These are phyloP conservation scores for Ectropis crepuscularia DNA, from an alignment of 2,888 invertebrate species.

Conservation along the genomic window DNA sequence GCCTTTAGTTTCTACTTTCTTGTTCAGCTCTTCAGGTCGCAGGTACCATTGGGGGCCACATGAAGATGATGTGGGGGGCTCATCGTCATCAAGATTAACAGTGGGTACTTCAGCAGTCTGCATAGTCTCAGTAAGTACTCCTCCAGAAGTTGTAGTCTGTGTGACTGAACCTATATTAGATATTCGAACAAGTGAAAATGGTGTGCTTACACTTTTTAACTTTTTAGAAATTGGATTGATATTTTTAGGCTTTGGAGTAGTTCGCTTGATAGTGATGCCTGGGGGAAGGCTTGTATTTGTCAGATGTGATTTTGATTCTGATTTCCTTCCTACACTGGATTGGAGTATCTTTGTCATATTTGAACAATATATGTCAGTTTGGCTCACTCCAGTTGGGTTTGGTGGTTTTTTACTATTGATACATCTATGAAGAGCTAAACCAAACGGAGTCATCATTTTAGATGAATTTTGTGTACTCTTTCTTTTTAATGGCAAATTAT, in stretches of 20 bases:
- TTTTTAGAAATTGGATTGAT: conserved; percentile 7
- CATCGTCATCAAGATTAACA: conserved; percentile 76
- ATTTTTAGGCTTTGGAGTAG: conserved; percentile 26
- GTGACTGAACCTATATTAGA: conserved; percentile 30
- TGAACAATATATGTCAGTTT: neutral
- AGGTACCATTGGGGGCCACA: conserved; percentile 72
- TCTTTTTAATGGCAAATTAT: neutral
- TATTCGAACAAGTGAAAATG: neutral
- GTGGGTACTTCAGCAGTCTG: conserved; percentile 51
- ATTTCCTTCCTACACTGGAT: neutral
- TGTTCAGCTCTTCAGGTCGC: conserved; percentile 67
- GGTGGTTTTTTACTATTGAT: neutral
- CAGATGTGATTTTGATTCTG: neutral
- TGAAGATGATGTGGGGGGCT: conserved; percentile 42
- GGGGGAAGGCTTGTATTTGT: conserved; percentile 56
- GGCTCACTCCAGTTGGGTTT: neutral
- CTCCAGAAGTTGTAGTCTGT: neutral
- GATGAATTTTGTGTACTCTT: neutral
- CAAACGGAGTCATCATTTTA: neutral
- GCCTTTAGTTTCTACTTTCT: conserved; percentile 3
- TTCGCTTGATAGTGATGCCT: conserved; percentile 65
- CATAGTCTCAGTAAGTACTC: neutral
- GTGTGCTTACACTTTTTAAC: conserved; percentile 5
- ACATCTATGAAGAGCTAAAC: neutral
- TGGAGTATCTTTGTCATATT: conserved; percentile 1